Evolutionary conservation across 1,140 invertebrate species (phyloP).

Genomic region (Panagrolaimus sp.): DNA sequence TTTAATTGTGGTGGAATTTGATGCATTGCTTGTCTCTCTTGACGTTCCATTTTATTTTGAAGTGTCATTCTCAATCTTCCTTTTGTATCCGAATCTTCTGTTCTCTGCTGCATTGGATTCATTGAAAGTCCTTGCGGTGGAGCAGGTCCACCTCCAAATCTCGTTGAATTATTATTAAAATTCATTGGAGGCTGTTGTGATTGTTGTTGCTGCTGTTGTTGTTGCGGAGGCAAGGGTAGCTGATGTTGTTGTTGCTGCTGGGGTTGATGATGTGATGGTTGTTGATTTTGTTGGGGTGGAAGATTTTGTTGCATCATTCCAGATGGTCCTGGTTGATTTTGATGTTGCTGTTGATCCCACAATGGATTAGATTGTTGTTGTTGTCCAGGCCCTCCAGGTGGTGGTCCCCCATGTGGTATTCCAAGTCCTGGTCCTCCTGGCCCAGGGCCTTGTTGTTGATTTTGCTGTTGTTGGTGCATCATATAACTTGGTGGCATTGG

Average conservation of each 20-base stretch:
- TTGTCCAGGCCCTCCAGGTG: not conserved
- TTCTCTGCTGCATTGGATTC: too few relatives aligned
- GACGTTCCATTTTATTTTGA: too few relatives aligned
- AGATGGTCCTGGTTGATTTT: not conserved
- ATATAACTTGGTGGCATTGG: not conserved
- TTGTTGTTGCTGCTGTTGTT: not conserved
- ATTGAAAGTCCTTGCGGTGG: too few relatives aligned
- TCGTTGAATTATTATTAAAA: too few relatives aligned
- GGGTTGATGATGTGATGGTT: not conserved
- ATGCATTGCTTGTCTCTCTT: too few relatives aligned
- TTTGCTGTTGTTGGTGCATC: not conserved
- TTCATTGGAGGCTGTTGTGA: not conserved
- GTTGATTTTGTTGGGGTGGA: not conserved
- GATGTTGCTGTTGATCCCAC: not conserved
- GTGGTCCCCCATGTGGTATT: not conserved
- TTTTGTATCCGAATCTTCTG: too few relatives aligned
- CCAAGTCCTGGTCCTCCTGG: too few relatives aligned
- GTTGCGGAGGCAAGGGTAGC: not conserved
- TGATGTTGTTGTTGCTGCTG: not conserved
- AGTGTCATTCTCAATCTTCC: too few relatives aligned
- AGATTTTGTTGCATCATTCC: constrained; percentile 1
- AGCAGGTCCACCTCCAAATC: too few relatives aligned
- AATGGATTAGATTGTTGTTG: not conserved
- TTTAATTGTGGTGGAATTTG: not conserved
- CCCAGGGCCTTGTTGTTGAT: not conserved